Conservation (phyloP, 2,888 invertebrate species). For the Drosophila dives region DNA sequence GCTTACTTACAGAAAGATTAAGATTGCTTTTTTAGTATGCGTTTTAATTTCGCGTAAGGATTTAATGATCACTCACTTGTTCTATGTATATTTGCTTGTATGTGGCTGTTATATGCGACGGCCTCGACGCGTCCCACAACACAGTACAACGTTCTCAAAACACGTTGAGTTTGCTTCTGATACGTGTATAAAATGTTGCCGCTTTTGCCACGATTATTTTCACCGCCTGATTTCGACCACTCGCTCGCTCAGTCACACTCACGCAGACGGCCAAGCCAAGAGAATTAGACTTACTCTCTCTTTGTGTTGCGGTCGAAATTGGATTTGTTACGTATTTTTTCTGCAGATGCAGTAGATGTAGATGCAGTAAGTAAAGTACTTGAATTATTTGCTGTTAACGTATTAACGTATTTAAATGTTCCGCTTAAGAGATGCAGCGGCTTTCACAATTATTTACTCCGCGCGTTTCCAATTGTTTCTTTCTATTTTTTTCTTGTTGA, state of each 20-base stretch:
- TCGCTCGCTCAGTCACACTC: constrained; percentile 13
- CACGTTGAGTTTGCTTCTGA: constrained; percentile 66
- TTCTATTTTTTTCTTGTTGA: constrained; percentile 35
- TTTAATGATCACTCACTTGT: constrained; percentile 25
- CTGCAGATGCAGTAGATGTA: constrained; percentile 18
- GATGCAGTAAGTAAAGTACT: constrained; percentile 10
- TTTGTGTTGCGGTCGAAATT: constrained; percentile 23
- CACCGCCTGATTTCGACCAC: constrained; percentile 44
- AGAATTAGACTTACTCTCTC: constrained; percentile 31
- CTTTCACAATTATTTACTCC: constrained; percentile 15
- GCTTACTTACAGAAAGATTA: constrained; percentile 61
- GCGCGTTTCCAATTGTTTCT: constrained; percentile 27
- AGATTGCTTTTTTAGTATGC: constrained; percentile 20
- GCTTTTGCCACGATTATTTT: constrained; percentile 72
- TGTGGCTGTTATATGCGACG: constrained; percentile 16
- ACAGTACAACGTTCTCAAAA: constrained; percentile 62
- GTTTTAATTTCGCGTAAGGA: constrained; percentile 66
- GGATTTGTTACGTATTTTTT: constrained; percentile 28
- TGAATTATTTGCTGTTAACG: constrained; percentile 6
- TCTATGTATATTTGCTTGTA: constrained; percentile 9
- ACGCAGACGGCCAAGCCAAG: constrained; percentile 4
- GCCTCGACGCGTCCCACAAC: constrained; percentile 39
- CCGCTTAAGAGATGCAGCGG: constrained; percentile 5
- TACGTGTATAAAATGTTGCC: constrained; percentile 57
- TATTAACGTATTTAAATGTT: neutral